These are phyloP conservation scores for Clarias laeviceps DNA, from an alignment of 2,797 vertebrate species.

Conservation along the genomic window DNA sequence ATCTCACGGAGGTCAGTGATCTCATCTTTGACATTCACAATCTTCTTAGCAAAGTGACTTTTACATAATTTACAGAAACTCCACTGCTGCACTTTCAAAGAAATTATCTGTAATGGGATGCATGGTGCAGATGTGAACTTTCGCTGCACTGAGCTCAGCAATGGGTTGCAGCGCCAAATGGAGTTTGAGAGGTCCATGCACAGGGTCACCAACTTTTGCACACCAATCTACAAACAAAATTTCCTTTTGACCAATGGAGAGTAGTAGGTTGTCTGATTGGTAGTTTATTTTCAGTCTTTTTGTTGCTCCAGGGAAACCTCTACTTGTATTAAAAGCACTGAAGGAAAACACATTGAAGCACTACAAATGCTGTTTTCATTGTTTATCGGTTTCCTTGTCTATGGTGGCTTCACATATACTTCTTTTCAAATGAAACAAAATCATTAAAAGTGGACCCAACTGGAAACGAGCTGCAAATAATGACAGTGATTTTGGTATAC, in stretches of 20 bases:
- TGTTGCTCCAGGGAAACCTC: neutral
- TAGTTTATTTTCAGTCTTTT: neutral
- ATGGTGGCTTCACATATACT: neutral
- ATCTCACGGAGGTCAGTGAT: neutral
- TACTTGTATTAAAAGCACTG: slow-evolving; percentile 9
- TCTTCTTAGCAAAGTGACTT: slow-evolving; percentile 17
- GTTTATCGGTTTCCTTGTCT: neutral
- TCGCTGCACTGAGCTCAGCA: slow-evolving; percentile 5
- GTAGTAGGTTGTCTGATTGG: neutral
- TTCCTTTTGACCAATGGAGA: neutral
- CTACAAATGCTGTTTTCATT: neutral
- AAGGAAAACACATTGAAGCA: neutral
- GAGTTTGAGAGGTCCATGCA: neutral
- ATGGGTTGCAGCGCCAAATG: neutral
- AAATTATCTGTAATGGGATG: slow-evolving; percentile 1
- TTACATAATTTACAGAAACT: slow-evolving; percentile 23
- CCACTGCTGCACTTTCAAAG: slow-evolving; percentile 3
- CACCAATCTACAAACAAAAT: slow-evolving; percentile 17
- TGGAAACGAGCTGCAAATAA: neutral
- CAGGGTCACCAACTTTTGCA: slow-evolving; percentile 14
- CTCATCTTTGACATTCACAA: slow-evolving; percentile 11
- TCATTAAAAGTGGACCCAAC: neutral
- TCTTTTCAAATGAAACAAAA: neutral
- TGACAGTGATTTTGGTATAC: neutral
- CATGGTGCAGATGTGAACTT: neutral